Base-by-base conservation (phyloP, 2,888 invertebrate genomes). In the Tetropium fuscum region DNA sequence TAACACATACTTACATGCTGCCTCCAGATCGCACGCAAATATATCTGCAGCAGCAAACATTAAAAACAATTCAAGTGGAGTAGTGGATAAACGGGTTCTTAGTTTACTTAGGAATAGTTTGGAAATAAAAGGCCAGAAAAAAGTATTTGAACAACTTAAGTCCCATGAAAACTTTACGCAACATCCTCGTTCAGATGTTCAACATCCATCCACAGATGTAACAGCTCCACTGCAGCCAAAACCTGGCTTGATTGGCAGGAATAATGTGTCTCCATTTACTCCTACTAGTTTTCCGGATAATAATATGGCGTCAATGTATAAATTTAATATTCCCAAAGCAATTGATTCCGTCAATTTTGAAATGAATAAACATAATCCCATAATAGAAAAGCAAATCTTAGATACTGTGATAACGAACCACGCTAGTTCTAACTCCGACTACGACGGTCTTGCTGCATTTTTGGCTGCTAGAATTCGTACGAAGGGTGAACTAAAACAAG, bases 401-500 rank as follows among this genome's bases (percentile, higher is more conserved):
- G 74, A 76, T 45, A 69, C 74, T 45, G 66, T 76, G 48, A 74
- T 75, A 55, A 71, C 65, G 20, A 74, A 71, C 53, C 69, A 70
- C 49, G 64, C 55, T 53, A 69, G 27, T 41, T 54, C 74, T 1
- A 74, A 74, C 59, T 71, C 74, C n/a, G 83, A 83, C 67, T 74
- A 81, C 30, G 86, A 87, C 74, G 86, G 86, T 16, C 75, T 90
- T 40, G 89, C 90, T 30, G 86, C 86, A n/a, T 82, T 86, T 56
- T 77, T 87, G 51, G 87, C 88, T 2, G 88, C 92, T 7, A 85
- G 93, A 74, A 94, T 94, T 74, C 85, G 94, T 66, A 95, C 94
- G 2, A 94, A 94, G 82, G 94, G 92, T 1, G 94, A 94, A 81
- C 82, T 94, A 32, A 95, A 94, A 81, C 82, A 82, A 69, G 79